phyloP scores from a whole-genome alignment of 2,797 vertebrate species.

The Eurystomus glaucurus region DNA sequence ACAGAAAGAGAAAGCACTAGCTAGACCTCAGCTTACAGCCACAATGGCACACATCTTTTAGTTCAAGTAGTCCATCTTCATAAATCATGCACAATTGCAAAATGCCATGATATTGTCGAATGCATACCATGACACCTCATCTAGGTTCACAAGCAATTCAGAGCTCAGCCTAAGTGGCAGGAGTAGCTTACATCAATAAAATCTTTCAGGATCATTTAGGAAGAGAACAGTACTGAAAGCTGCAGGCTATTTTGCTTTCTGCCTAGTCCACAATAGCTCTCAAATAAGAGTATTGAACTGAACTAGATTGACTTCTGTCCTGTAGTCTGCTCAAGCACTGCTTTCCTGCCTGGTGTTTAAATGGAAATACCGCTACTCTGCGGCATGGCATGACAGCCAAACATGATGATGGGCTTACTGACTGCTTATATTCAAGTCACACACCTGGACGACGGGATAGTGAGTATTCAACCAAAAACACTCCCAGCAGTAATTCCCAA shows the following conservation, averaged over 20 bases:
- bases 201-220: constrained; percentile 36
- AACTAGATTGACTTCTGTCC: constrained; percentile 14
- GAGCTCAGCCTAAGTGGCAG: constrained; percentile 14
- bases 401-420: rapidly evolving
- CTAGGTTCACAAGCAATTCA: background rate
- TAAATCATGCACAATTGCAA: background rate
- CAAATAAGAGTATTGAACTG: constrained; percentile 59
- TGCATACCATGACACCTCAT: background rate
- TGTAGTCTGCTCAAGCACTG: background rate
- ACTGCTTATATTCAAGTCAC: background rate
- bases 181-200: background rate
- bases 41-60: background rate
- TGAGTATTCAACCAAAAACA: background rate
- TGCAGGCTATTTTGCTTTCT: constrained; percentile 37
- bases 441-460: background rate
- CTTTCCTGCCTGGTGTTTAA: constrained; percentile 3
- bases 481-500: background rate
- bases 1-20: background rate
- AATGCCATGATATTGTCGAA: background rate
- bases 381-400: background rate
- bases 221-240: constrained; percentile 28
- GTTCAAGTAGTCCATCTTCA: background rate
- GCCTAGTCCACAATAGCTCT: background rate
- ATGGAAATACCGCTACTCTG: background rate
- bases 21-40: background rate